Percentiles rank a stretch among this genome's conserved stretches.
These are phyloP conservation scores for Papilio dardanus DNA, from an alignment of 1,140 invertebrate species.

Conservation along the genomic window DNA sequence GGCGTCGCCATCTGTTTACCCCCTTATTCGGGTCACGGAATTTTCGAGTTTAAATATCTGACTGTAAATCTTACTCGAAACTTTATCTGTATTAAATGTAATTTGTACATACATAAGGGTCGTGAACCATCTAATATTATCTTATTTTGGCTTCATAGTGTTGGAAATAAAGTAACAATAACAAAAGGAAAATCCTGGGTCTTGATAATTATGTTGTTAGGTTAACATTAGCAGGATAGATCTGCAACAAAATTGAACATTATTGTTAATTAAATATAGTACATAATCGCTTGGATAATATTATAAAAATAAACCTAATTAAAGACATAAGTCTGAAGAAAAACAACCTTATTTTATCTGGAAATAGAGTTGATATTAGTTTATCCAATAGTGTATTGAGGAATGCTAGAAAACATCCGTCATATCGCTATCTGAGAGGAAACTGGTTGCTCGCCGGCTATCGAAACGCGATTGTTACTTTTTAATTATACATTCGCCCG, in stretches of 20 bases:
- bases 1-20: slow-evolving; percentile 1
- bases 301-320: not conserved
- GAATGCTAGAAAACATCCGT: slow-evolving; percentile 17
- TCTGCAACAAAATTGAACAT: not conserved
- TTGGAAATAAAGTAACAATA: no score
- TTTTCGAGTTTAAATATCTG: not conserved
- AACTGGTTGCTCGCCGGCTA: slow-evolving; percentile 26
- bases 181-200: not conserved
- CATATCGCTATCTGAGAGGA: slow-evolving; percentile 37
- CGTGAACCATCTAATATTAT: no score
- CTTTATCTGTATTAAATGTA: not conserved
- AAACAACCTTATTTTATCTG: not conserved
- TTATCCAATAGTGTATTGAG: not conserved
- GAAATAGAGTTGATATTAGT: slow-evolving; percentile 6
- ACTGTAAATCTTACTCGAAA: not conserved
- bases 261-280: not conserved
- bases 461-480: slow-evolving; percentile 26
- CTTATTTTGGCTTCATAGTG: no score
- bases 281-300: not conserved
- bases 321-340: not conserved
- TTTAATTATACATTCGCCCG: not conserved
- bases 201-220: not conserved
- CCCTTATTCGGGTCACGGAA: not conserved
- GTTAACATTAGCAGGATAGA: not conserved
- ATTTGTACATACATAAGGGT: no score